Percentiles rank a stretch among this genome's conserved stretches.
phyloP scores from a whole-genome alignment of 2,888 invertebrate genomes.

The Netelia fuscicornis region DNA sequence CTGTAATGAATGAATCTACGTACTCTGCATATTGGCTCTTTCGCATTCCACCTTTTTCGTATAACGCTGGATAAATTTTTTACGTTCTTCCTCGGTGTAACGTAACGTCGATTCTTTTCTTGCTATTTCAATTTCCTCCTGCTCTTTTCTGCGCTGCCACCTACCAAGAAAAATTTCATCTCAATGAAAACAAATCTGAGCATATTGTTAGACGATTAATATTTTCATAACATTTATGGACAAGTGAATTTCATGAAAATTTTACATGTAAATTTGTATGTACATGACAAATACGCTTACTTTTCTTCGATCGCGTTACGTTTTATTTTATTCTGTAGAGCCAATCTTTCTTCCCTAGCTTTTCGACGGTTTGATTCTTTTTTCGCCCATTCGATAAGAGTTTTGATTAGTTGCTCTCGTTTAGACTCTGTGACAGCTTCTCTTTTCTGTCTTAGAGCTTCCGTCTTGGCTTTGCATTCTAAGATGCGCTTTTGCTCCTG shows the following conservation, averaged over 20 bases:
- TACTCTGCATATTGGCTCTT: slow-evolving; percentile 75
- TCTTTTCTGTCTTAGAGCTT: slow-evolving; percentile 63
- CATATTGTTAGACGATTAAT: too few species aligned
- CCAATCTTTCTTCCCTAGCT: slow-evolving; percentile 66
- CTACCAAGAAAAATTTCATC: slow-evolving; percentile 67
- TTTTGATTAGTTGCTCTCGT: slow-evolving; percentile 70
- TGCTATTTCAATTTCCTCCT: slow-evolving; percentile 74
- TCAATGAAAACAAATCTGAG: too few species aligned
- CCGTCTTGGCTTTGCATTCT: slow-evolving; percentile 63
- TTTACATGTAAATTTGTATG: slow-evolving; percentile 47
- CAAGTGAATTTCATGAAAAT: slow-evolving; percentile 67
- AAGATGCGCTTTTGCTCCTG: slow-evolving; percentile 44
- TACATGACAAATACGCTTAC: slow-evolving; percentile 65
- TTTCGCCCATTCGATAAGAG: slow-evolving; percentile 70
- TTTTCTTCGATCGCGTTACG: slow-evolving; percentile 70
- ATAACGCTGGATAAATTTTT: slow-evolving; percentile 75
- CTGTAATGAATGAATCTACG: background rate
- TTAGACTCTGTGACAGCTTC: slow-evolving; percentile 65
- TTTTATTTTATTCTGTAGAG: slow-evolving; percentile 67
- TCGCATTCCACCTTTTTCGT: slow-evolving; percentile 74
- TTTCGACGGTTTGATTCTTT: slow-evolving; percentile 73
- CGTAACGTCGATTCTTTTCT: slow-evolving; percentile 71
- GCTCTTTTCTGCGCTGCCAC: slow-evolving; percentile 75
- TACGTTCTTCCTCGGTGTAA: slow-evolving; percentile 70
- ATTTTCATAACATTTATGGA: too few species aligned